Evolutionary conservation across 2,113 vertebrate species (phyloP).

Genomic region (Coregonus clupeaformis): DNA sequence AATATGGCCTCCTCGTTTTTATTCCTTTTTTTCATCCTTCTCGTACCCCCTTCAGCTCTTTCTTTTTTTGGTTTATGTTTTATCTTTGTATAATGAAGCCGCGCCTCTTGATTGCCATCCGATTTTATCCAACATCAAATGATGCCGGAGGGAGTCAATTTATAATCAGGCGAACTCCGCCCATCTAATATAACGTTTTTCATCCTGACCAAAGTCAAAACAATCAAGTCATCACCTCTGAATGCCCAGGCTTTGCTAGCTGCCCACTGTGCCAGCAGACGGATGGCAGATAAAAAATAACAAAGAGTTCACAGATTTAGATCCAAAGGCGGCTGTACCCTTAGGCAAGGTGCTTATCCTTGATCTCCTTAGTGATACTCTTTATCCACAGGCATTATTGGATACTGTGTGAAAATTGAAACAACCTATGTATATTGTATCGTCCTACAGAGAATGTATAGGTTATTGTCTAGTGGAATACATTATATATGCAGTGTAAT

Average conservation of each 20-base stretch:
- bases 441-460: not conserved
- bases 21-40: slow-evolving; percentile 8
- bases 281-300: slow-evolving; percentile 16
- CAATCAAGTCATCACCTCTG: slow-evolving; percentile 1
- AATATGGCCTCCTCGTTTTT: not conserved
- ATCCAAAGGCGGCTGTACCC: slow-evolving; percentile 15
- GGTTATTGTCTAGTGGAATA: no score
- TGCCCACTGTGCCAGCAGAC: not conserved
- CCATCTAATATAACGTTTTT: slow-evolving; percentile 44
- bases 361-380: slow-evolving; percentile 14
- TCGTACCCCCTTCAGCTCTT: slow-evolving; percentile 6
- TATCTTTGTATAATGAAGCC: slow-evolving; percentile 4
- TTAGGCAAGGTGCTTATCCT: slow-evolving; percentile 23
- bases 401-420: not conserved
- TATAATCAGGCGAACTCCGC: slow-evolving; percentile 22
- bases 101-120: slow-evolving; percentile 41
- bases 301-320: slow-evolving; percentile 20
- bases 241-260: no score
- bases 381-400: slow-evolving; percentile 10
- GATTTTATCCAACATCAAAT: slow-evolving; percentile 51
- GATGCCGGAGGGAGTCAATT: slow-evolving; percentile 25
- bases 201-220: slow-evolving; percentile 35
- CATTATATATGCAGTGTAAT: no score
- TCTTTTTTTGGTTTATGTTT: slow-evolving; percentile 13
- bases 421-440: not conserved